Percentiles rank a stretch among this genome's conserved stretches.
These are phyloP conservation scores for Aethes cnicana DNA, from an alignment of 2,888 invertebrate species.

Conservation along the genomic window DNA sequence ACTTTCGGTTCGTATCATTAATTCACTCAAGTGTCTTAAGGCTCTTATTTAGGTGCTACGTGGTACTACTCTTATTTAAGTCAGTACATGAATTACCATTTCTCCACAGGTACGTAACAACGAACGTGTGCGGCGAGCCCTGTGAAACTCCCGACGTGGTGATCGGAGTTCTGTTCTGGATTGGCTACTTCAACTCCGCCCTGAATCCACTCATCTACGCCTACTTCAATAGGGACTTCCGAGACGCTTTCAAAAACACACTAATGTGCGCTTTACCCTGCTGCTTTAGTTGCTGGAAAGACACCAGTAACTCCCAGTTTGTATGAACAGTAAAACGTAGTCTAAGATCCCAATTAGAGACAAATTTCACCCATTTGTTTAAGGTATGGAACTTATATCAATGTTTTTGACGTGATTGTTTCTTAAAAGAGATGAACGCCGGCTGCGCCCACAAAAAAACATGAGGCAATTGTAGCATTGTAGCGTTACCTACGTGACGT, in stretches of 20 bases:
- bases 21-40: no score
- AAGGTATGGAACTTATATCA: no score
- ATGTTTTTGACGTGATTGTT: no score
- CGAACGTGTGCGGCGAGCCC: constrained; percentile 90
- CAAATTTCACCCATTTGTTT: no score
- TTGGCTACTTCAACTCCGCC: constrained; percentile 98
- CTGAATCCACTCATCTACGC: constrained; percentile 97
- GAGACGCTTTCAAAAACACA: constrained; percentile 97
- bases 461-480: no score
- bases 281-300: constrained; percentile 89
- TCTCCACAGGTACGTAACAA: constrained; percentile 89
- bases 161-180: constrained; percentile 96
- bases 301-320: constrained; percentile 81
- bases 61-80: no score
- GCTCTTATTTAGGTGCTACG: no score
- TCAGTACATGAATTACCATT: not conserved
- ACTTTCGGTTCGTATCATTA: no score
- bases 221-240: constrained; percentile 97
- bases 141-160: constrained; percentile 93
- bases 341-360: not conserved
- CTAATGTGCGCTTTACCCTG: constrained; percentile 93
- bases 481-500: no score
- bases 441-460: no score
- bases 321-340: constrained; percentile 62
- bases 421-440: no score